Percentiles rank a stretch among this genome's conserved stretches.
These are phyloP conservation scores for Acronicta psi DNA, from an alignment of 2,888 invertebrate species.

Conservation along the genomic window DNA sequence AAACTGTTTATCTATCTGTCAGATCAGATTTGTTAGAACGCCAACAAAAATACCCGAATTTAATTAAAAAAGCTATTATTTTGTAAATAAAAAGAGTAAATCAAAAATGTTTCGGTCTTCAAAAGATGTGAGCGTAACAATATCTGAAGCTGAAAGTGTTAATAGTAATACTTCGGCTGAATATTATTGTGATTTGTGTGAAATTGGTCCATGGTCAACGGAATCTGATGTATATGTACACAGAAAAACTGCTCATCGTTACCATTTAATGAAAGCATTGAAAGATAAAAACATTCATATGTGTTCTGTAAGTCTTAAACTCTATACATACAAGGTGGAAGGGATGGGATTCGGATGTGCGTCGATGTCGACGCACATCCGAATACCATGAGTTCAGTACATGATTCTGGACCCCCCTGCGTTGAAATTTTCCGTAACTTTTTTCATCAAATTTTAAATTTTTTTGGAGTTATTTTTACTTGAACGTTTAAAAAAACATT, in stretches of 20 bases:
- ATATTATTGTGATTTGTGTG: slow-evolving; percentile 61
- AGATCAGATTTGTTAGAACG: neutral
- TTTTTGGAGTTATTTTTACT: too few species aligned
- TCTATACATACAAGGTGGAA: too few species aligned
- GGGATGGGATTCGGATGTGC: too few species aligned
- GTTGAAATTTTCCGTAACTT: too few species aligned
- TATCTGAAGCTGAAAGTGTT: neutral
- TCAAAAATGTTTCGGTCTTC: slow-evolving; percentile 49
- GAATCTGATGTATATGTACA: slow-evolving; percentile 74
- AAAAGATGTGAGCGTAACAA: slow-evolving; percentile 15
- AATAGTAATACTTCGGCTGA: neutral
- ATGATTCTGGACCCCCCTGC: too few species aligned
- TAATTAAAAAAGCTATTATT: neutral
- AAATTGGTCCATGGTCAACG: slow-evolving; percentile 58
- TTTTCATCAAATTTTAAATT: too few species aligned
- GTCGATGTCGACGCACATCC: too few species aligned
- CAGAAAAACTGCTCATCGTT: slow-evolving; percentile 55
- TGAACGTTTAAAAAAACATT: too few species aligned
- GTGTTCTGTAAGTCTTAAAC: slow-evolving; percentile 44
- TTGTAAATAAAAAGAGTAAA: neutral
- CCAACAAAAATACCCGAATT: neutral
- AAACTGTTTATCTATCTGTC: too few species aligned
- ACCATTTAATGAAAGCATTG: slow-evolving; percentile 18
- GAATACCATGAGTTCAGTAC: too few species aligned
- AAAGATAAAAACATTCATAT: slow-evolving; percentile 27